Conservation (phyloP, 2,888 invertebrate genomes). For the Chrysodeixis includens region DNA sequence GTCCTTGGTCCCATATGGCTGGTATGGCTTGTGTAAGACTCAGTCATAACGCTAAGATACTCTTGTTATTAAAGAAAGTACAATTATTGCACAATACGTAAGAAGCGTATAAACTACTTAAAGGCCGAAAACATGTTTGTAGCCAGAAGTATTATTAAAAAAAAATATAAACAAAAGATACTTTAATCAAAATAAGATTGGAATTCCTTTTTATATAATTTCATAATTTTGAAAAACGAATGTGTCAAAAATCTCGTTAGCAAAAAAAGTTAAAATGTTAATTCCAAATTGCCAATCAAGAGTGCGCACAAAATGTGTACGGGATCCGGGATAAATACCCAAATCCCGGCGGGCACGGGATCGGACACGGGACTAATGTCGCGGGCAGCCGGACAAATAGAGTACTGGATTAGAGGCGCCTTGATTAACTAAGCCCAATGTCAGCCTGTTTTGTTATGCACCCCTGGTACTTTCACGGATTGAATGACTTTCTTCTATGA, state of each 20-base stretch:
- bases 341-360: slow-evolving; percentile 63
- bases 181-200: too few relatives aligned
- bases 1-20: not conserved
- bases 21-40: not conserved
- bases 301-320: slow-evolving; percentile 63
- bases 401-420: slow-evolving; percentile 79
- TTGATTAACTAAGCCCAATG: slow-evolving; percentile 84
- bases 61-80: too few relatives aligned
- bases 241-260: slow-evolving; percentile 9
- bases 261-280: slow-evolving; percentile 51
- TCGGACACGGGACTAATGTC: slow-evolving; percentile 84
- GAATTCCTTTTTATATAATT: not conserved
- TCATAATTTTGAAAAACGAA: not conserved
- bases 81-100: too few relatives aligned
- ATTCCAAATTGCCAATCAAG: slow-evolving; percentile 63
- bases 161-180: too few relatives aligned
- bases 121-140: too few relatives aligned
- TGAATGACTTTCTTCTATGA: slow-evolving; percentile 43
- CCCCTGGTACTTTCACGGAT: slow-evolving; percentile 74
- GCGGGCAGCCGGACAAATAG: slow-evolving; percentile 82
- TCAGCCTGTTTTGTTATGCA: slow-evolving; percentile 81
- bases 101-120: too few relatives aligned
- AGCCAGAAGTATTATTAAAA: too few relatives aligned
- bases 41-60: too few relatives aligned
- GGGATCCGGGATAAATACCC: slow-evolving; percentile 65